Evolutionary conservation across 2,113 vertebrate genomes (phyloP).

Genomic region (Python bivittatus): DNA sequence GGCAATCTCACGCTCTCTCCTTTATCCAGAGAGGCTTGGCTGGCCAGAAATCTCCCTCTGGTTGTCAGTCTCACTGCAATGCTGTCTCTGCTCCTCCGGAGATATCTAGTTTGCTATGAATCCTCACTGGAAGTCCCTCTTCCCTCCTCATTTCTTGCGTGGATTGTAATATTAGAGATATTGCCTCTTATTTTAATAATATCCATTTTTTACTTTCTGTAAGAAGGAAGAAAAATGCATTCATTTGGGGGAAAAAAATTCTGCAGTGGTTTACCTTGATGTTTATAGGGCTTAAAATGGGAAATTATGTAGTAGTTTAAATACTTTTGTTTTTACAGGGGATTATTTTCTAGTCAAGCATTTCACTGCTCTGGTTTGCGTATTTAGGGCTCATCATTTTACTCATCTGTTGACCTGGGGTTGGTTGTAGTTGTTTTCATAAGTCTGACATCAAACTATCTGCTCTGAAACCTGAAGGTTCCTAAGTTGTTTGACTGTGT

Average conservation of each 20-base stretch:
- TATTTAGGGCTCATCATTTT: not conserved
- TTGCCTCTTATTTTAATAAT: not conserved
- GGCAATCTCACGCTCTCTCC: no score
- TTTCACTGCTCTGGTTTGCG: not conserved
- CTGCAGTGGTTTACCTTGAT: not conserved
- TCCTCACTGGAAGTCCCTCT: not conserved
- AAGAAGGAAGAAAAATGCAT: not conserved
- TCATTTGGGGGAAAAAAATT: not conserved
- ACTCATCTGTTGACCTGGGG: not conserved
- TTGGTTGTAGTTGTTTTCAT: not conserved
- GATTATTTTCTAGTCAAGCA: not conserved
- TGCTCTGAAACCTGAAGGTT: not conserved
- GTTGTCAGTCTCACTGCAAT: not conserved
- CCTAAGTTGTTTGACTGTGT: no score
- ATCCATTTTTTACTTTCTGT: not conserved
- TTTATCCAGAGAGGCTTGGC: no score
- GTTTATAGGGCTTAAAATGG: not conserved
- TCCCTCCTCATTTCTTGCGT: not conserved
- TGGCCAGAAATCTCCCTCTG: not conserved
- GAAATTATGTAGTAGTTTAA: not conserved
- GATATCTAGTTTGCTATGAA: not conserved
- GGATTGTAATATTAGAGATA: not conserved
- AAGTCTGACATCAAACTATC: not conserved
- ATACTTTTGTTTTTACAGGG: not conserved
- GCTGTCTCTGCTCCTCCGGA: not conserved